Conservation (phyloP, 1,140 invertebrate genomes). For the Trichogramma pretiosum region DNA sequence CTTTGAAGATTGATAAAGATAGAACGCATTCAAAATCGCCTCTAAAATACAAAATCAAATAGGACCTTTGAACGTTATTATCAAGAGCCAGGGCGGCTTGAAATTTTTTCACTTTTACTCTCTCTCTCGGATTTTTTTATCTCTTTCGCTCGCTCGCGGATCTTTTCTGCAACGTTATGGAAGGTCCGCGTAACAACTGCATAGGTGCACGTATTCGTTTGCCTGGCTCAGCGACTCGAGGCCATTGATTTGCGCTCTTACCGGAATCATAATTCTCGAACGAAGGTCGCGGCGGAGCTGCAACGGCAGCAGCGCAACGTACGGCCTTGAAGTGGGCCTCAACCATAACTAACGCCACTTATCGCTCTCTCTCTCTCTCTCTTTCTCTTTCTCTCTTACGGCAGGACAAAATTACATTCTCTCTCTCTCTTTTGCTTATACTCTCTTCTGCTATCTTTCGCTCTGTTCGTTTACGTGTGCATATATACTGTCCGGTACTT, state of each 20-base stretch:
- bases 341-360: conserved; percentile 27
- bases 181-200: background rate
- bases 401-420: conserved; percentile 17
- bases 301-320: background rate
- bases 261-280: conserved; percentile 34
- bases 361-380: conserved; percentile 8
- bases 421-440: background rate
- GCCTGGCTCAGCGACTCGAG: conserved; percentile 32
- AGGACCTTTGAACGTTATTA: too few species aligned
- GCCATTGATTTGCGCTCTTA: conserved; percentile 35
- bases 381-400: background rate
- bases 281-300: conserved; percentile 11
- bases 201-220: conserved; percentile 11
- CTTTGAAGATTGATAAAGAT: too few species aligned
- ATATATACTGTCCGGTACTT: too few species aligned
- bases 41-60: too few species aligned
- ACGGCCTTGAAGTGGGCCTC: conserved; percentile 26
- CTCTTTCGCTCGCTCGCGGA: background rate
- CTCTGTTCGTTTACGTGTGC: too few species aligned
- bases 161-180: too few species aligned
- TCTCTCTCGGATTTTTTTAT: conserved; percentile 3
- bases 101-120: background rate
- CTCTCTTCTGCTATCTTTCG: too few species aligned
- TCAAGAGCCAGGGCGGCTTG: too few species aligned
- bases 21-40: too few species aligned